Evolutionary conservation across 1,140 invertebrate genomes (phyloP).

Genomic region (Whitmania pigra): DNA sequence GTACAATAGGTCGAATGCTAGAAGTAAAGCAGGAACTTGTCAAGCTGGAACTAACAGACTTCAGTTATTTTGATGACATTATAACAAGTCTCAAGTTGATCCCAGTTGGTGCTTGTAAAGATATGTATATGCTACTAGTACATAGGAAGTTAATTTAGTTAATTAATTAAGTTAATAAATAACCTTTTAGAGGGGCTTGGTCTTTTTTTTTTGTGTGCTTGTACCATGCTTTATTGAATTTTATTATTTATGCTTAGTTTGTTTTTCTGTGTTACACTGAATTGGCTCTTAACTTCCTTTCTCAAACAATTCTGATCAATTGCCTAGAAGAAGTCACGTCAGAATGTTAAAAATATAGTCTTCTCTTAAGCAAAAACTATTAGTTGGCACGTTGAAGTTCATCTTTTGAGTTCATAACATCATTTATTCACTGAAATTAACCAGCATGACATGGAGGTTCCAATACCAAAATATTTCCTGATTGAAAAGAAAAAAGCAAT

Average conservation of each 20-base stretch:
- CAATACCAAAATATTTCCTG: conserved; percentile 46
- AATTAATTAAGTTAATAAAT: background rate
- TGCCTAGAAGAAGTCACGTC: background rate
- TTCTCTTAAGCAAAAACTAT: background rate
- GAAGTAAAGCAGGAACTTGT: conserved; percentile 64
- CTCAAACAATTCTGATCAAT: background rate
- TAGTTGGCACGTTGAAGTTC: background rate
- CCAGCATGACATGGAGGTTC: conserved; percentile 45
- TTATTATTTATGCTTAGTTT: no score
- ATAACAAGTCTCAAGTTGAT: conserved; percentile 49
- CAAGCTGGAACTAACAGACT: conserved; percentile 68
- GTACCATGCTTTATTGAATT: no score
- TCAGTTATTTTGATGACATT: conserved; percentile 70
- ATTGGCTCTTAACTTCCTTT: background rate
- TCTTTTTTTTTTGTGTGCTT: no score
- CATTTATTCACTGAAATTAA: background rate
- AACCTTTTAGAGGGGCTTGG: background rate
- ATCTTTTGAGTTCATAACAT: background rate
- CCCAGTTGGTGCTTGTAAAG: conserved; percentile 50
- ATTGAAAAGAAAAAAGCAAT: conserved; percentile 38
- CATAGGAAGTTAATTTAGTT: background rate
- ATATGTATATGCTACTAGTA: no score
- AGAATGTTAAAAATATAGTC: background rate
- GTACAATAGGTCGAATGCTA: conserved; percentile 57
- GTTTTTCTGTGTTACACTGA: background rate